Evolutionary conservation across 2,113 vertebrate species (phyloP).

Genomic region (Cercopithecus mona): DNA sequence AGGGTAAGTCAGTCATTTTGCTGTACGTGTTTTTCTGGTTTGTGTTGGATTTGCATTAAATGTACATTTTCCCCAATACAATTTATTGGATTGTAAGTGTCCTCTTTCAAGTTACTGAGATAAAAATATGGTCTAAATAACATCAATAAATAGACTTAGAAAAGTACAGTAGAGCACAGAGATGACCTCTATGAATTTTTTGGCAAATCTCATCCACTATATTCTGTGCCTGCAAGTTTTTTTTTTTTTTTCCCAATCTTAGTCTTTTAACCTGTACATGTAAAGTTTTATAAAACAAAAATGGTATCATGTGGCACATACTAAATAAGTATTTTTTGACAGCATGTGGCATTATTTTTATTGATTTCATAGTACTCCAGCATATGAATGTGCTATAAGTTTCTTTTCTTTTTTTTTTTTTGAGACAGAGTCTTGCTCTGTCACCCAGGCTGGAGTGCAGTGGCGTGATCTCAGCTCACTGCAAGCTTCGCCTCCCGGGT

Average conservation of each 20-base stretch:
- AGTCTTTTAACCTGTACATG: too few species aligned
- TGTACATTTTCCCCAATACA: background rate
- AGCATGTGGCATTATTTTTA: background rate
- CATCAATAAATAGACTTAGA: background rate
- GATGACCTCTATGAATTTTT: background rate
- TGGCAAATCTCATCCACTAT: too few species aligned
- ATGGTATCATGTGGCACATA: background rate
- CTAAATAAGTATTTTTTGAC: background rate
- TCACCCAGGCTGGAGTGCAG: too few species aligned
- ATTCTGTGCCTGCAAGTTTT: background rate
- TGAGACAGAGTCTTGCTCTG: too few species aligned
- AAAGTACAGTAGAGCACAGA: background rate
- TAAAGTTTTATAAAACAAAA: slow-evolving; percentile 1
- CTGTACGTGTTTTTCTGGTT: background rate
- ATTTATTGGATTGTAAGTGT: background rate
- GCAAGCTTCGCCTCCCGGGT: too few species aligned
- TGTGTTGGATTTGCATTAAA: background rate
- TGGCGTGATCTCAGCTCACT: too few species aligned
- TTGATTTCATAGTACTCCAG: background rate
- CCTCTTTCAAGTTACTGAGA: background rate
- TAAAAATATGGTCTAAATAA: background rate
- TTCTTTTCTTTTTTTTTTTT: too few species aligned
- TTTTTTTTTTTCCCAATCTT: background rate
- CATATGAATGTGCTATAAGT: background rate
- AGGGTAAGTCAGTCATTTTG: slow-evolving; percentile 87